A percentile compares a stretch with the other conserved stretches of the same genome.
These are phyloP conservation scores for Eolophus roseicapilla DNA, from an alignment of 2,113 vertebrate genomes.

Conservation along the genomic window DNA sequence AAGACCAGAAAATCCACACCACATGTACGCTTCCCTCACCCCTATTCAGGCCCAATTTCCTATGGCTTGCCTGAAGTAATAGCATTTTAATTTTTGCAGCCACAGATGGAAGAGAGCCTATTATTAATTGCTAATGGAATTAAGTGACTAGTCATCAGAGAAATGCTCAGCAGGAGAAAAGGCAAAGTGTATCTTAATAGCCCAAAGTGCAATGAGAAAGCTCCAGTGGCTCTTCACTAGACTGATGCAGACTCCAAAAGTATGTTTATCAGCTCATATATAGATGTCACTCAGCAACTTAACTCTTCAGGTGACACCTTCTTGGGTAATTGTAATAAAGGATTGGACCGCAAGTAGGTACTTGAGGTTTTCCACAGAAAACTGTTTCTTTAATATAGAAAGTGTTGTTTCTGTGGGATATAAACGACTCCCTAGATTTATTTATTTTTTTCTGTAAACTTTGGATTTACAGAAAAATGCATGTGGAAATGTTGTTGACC, in stretches of 20 bases:
- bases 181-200: neutral
- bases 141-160: neutral
- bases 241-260: neutral
- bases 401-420: neutral
- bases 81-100: neutral
- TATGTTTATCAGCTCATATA: neutral
- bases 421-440: neutral
- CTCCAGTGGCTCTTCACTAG: neutral
- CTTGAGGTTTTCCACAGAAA: neutral
- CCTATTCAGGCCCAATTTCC: neutral
- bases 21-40: accelerated
- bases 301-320: neutral
- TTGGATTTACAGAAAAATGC: neutral
- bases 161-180: neutral
- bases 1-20: neutral
- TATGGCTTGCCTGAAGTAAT: neutral
- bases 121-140: neutral
- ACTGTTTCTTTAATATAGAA: neutral
- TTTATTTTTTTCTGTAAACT: neutral
- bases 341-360: neutral
- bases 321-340: neutral
- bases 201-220: neutral
- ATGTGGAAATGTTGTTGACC: neutral
- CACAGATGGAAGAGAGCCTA: neutral
- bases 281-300: neutral